A percentile compares a stretch with the other conserved stretches of the same genome.
phyloP scores from a whole-genome alignment of 1,140 invertebrate species.

The Bombus balteatus region DNA sequence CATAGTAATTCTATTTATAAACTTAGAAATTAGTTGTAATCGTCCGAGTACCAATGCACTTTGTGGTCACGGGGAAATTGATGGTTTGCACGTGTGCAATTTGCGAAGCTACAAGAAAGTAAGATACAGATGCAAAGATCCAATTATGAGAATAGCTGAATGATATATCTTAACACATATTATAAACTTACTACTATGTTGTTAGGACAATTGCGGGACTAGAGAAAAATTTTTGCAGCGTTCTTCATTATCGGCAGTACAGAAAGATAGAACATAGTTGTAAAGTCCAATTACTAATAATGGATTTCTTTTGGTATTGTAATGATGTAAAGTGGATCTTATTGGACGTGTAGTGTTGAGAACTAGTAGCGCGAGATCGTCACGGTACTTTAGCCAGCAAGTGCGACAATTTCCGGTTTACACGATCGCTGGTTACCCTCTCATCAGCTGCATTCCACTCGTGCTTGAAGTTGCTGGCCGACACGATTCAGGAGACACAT shows the following conservation, averaged over 20 bases:
- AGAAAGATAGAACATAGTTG: not conserved
- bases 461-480: slow-evolving; percentile 22
- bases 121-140: not conserved
- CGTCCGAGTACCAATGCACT: not conserved
- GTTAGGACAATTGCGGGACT: not conserved
- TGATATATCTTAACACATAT: not conserved
- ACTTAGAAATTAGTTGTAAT: not conserved
- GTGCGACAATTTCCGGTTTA: slow-evolving; percentile 56
- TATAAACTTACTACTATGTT: not conserved
- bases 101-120: not conserved
- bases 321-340: not conserved
- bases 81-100: not conserved
- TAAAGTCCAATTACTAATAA: not conserved
- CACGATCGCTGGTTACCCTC: slow-evolving; percentile 51
- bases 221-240: not conserved
- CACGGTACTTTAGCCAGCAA: slow-evolving; percentile 36
- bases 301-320: not conserved
- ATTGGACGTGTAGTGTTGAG: slow-evolving; percentile 8
- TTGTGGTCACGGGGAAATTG: not conserved
- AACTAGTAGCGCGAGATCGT: slow-evolving; percentile 46
- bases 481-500: slow-evolving; percentile 24
- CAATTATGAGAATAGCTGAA: not conserved
- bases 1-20: not conserved
- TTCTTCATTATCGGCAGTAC: not conserved
- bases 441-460: slow-evolving; percentile 48